Percentiles rank a stretch among this genome's conserved stretches.
phyloP scores from a whole-genome alignment of 2,797 vertebrate species.

The Thaleichthys pacificus region DNA sequence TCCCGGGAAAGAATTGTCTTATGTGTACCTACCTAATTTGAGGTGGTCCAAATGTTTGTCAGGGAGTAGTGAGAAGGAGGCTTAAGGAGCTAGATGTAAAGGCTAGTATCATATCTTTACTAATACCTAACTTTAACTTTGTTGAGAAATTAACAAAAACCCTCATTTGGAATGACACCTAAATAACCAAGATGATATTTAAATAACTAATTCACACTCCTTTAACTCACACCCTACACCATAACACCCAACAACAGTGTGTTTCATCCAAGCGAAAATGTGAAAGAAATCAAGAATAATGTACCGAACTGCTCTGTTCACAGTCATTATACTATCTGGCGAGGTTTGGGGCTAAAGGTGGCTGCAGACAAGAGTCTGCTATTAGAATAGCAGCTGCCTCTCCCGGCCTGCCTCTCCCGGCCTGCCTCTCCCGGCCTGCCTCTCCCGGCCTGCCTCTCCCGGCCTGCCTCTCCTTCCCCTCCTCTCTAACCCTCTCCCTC shows the following conservation, averaged over 20 bases:
- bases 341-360: constrained; percentile 57
- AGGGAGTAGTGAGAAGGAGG: not conserved
- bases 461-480: constrained; percentile 40
- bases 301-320: constrained; percentile 14
- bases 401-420: constrained; percentile 47
- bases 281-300: constrained; percentile 15
- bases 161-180: not conserved
- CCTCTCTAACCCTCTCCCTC: constrained; percentile 39
- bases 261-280: not conserved
- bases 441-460: constrained; percentile 31
- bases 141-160: not conserved
- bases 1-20: constrained; percentile 24
- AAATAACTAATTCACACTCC: not conserved
- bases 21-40: not conserved
- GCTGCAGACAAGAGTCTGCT: constrained; percentile 59
- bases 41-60: not conserved
- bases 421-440: constrained; percentile 41
- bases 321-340: constrained; percentile 28
- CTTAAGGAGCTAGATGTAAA: not conserved
- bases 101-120: not conserved
- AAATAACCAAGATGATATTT: not conserved
- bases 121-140: not conserved
- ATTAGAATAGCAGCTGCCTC: constrained; percentile 65
- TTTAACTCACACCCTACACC: too few species aligned
- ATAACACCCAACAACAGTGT: not conserved